Evolutionary conservation across 2,797 vertebrate species (phyloP), one percentile per base, ranked within the genome.

Genomic region (Lithobates sylvaticus): DNA sequence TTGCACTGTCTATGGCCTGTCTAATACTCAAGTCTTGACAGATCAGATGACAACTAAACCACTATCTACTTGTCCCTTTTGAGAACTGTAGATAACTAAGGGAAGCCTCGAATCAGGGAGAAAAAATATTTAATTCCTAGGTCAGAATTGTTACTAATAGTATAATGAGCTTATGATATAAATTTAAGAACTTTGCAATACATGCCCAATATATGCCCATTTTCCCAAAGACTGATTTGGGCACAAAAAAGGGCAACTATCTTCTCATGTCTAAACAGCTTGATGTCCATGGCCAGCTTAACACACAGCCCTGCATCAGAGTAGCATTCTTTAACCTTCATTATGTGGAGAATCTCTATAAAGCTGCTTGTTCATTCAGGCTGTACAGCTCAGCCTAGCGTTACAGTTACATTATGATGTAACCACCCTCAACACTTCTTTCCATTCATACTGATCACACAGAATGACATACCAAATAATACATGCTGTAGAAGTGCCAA

Each of bases 401-500:
- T 65, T 67, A 67, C 50, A 61, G 9, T 75, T 68, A 64, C 69
- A 70, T 29, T 50, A 36, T 61, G 58, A 74, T 5, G 58, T 23
- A 42, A n/a, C 2, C 27, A 16, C 32, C 73, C 34, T 76, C 58
- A 68, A 65, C 69, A 85, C 16, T 64, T 32, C 29, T 61, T 34
- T 23, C 61, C 42, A 80, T 68, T 76, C 84, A 76, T n/a, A 7
- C 10, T 2, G 8, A 21, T 26, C 26, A 36, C 34, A 81, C 36
- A 76, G 54, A 75, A 69, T 54, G 77, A 54, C 32, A 64, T 47
- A 69, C 67, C 64, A 32, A 18, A 29, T 50, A 44, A 34, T 75
- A 58, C 61, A 54, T 21, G 44, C 47, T 34, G 71, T 47, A 73
- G 67, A 58, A 54, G 54, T 54, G 39, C 18, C 82, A 61, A 64